A percentile compares a stretch with the other conserved stretches of the same genome.
Evolutionary conservation across 2,888 invertebrate species (phyloP).

Genomic region (Drosophila stalkeri): DNA sequence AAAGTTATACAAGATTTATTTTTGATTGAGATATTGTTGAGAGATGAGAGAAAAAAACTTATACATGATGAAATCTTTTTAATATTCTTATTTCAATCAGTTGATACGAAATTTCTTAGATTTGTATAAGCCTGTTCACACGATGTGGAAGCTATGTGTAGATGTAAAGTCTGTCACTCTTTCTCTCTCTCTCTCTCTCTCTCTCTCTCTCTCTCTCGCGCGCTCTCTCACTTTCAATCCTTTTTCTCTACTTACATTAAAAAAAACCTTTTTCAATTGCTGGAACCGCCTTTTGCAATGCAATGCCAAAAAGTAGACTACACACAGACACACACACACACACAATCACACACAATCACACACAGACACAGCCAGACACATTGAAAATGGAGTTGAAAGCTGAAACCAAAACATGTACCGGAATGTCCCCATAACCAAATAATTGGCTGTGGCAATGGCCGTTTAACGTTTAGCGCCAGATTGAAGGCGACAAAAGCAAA

Average conservation of each 20-base stretch:
- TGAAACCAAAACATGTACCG: conserved; percentile 39
- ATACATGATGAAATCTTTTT: too few species aligned
- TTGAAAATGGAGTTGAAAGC: conserved; percentile 28
- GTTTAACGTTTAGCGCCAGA: conserved; percentile 39
- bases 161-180: not conserved
- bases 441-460: conserved; percentile 57
- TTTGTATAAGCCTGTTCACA: not conserved
- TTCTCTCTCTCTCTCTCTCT: too few species aligned
- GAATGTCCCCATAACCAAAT: conserved; percentile 58
- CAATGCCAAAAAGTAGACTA: conserved; percentile 19
- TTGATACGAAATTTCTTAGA: too few species aligned
- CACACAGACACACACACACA: not conserved
- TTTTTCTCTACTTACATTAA: not conserved
- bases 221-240: too few species aligned
- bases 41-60: too few species aligned
- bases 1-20: too few species aligned
- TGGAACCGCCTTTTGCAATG: conserved; percentile 8
- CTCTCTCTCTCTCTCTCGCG: too few species aligned
- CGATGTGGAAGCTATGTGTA: not conserved
- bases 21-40: too few species aligned
- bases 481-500: not conserved
- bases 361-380: conserved; percentile 1
- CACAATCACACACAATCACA: not conserved
- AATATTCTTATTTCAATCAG: too few species aligned
- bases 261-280: not conserved